Evolutionary conservation across 1,140 invertebrate species (phyloP), one percentile per base, ranked within the genome.

Genomic region (Papilio machaon): DNA sequence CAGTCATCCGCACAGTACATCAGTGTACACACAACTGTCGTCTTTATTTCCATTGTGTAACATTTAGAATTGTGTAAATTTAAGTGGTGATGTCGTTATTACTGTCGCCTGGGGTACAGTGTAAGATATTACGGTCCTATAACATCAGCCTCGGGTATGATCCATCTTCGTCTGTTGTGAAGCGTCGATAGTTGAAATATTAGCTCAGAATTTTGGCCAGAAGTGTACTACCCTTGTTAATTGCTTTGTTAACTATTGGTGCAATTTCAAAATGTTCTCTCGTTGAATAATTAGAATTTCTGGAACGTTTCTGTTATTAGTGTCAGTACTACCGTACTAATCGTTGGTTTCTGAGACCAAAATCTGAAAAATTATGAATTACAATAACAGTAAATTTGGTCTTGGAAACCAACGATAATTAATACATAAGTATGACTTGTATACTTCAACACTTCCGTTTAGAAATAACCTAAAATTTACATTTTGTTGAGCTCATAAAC

Each of bases 101-200:
- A 67, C 17, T 67, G 35, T 79, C 19, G 77, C 19, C 17, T 23
- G 10, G 77, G 38, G 58, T 79, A 67, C 77, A 79, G 0, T 47
- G 54, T 19, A 79, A 79, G 77, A 79, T 67, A 60, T 77, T 77
- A 77, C 58, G 38, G 77, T 79, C 77, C 77, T 79, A 79, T 79
- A 79, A 79, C 58, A 79, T 35, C 77, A 79, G 77, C 77, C 77
- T 43, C 46, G 77, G 77, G 77, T 79, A 67, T 38, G 19, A 67
- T 79, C 43, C 77, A 46, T 79, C 77, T 79, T 79, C 77, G 54
- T 79, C 77, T 78, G 76, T 78, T 19, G 11, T 11, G 11, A n/a
- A 58, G 15, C 58, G 77, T 79, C 77, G 77, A 79, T 79, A 79
- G 77, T 79, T 79, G 77, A 67, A 79, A 79, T 64, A 79, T 79